phyloP scores from a whole-genome alignment of 2,113 vertebrate genomes.

The Zosterops pallidus region DNA sequence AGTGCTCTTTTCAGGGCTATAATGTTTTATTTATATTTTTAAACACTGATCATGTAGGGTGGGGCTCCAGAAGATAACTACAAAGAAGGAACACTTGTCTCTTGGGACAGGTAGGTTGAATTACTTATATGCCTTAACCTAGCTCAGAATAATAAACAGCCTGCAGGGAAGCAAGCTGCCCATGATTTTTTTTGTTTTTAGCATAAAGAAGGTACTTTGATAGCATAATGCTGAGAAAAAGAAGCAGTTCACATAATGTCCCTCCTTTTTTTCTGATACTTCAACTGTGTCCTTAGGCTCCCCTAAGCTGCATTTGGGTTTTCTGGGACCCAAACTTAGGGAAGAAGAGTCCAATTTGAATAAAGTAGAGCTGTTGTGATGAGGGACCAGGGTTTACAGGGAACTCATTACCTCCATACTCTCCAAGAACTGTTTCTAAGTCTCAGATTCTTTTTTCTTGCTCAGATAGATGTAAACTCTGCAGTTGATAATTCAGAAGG shows the following conservation, averaged over 20 bases:
- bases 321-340: background rate
- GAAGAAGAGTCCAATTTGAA: background rate
- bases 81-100: conserved; percentile 77
- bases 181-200: background rate
- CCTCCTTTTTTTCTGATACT: background rate
- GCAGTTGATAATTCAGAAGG: background rate
- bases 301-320: background rate
- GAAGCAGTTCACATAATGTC: background rate
- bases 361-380: background rate
- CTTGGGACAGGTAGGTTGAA: conserved; percentile 81
- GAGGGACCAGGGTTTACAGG: background rate
- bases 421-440: background rate
- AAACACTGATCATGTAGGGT: conserved; percentile 69
- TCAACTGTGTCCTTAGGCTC: background rate
- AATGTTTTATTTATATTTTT: conserved; percentile 25
- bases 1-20: background rate
- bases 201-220: background rate
- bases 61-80: conserved; percentile 83
- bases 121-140: background rate
- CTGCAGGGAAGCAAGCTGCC: background rate
- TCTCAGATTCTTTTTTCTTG: background rate
- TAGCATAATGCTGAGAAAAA: background rate
- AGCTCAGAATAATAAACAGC: background rate
- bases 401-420: background rate
- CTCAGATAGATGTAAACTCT: background rate